phyloP scores from a whole-genome alignment of 2,113 vertebrate genomes.

The Apteryx mantelli region DNA sequence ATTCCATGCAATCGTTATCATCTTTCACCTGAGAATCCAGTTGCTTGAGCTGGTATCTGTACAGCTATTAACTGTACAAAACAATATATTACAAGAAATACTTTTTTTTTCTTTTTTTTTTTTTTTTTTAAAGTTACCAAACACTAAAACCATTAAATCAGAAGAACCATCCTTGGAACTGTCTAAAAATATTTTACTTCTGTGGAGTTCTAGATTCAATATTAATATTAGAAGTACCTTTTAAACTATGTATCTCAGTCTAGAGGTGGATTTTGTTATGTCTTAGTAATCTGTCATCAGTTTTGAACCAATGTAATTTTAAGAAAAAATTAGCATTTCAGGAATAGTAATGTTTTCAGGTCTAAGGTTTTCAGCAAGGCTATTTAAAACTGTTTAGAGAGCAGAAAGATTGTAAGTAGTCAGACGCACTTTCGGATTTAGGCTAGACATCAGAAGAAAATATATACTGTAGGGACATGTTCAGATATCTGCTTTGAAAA shows the following conservation, averaged over 20 bases:
- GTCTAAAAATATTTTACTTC: neutral
- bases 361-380: neutral
- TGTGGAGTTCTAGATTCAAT: neutral
- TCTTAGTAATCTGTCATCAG: neutral
- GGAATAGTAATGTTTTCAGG: neutral
- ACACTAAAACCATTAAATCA: neutral
- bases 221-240: neutral
- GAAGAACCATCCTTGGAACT: neutral
- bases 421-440: neutral
- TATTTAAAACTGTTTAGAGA: neutral
- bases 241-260: neutral
- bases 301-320: neutral
- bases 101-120: neutral
- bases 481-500: neutral
- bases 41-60: neutral
- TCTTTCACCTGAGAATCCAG: neutral
- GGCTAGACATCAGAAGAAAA: neutral
- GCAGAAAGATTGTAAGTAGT: neutral
- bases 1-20: neutral
- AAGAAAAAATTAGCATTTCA: neutral
- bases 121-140: neutral
- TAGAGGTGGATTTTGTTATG: fast-evolving
- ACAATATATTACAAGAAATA: neutral
- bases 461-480: neutral
- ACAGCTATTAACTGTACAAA: neutral